Conservation (phyloP, 2,113 vertebrate species). For the Ifrita kowaldi region DNA sequence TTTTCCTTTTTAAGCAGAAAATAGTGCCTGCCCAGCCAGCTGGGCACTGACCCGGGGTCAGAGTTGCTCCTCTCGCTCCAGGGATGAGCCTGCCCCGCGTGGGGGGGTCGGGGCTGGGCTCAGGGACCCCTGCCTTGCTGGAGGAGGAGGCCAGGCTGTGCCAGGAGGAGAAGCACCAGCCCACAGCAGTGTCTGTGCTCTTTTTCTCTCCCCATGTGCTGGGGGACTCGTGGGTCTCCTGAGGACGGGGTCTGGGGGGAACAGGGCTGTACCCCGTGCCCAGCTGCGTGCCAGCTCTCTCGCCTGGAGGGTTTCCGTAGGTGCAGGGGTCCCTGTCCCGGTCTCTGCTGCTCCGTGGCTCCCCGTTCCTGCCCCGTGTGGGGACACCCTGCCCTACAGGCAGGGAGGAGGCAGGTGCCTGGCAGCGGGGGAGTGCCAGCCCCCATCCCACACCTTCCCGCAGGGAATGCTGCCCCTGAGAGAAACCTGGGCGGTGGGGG, state of each 20-base stretch:
- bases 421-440: not conserved
- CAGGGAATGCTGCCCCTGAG: not conserved
- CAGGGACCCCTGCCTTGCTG: not conserved
- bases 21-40: not conserved
- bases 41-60: not conserved
- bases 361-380: accelerated
- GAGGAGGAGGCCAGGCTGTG: not conserved
- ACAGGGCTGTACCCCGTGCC: not conserved
- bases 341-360: not conserved
- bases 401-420: not conserved
- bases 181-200: accelerated
- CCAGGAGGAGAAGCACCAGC: not conserved
- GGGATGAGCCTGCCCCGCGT: not conserved
- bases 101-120: not conserved
- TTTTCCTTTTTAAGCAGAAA: conserved; percentile 66
- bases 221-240: not conserved
- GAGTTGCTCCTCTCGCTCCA: accelerated
- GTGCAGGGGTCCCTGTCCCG: not conserved
- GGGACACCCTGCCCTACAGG: not conserved
- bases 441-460: not conserved
- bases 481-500: not conserved
- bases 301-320: not conserved
- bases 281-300: accelerated
- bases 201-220: not conserved
- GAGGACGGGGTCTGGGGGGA: too few species aligned